A percentile compares a stretch with the other conserved stretches of the same genome.
These are phyloP conservation scores for Desoria tigrina DNA, from an alignment of 2,888 invertebrate species.

Conservation along the genomic window DNA sequence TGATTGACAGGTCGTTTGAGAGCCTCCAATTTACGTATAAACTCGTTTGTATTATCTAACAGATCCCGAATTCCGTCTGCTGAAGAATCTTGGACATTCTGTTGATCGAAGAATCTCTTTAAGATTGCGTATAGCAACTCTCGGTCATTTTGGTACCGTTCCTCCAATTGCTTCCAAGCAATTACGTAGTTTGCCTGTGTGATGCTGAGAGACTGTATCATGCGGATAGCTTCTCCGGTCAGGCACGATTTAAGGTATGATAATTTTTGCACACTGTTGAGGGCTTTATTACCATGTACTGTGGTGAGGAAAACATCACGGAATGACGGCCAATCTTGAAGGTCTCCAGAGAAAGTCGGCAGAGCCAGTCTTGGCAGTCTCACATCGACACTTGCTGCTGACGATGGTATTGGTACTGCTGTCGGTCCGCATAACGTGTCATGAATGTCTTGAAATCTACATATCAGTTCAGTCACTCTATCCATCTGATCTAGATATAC, in stretches of 20 bases:
- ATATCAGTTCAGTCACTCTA: too few relatives aligned
- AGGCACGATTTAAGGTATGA: conserved; percentile 23
- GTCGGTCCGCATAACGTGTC: too few relatives aligned
- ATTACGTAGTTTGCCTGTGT: conserved; percentile 24
- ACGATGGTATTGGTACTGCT: too few relatives aligned
- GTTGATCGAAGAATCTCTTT: conserved; percentile 3
- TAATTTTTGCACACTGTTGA: conserved; percentile 24
- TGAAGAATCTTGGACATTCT: neutral
- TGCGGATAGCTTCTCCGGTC: conserved; percentile 23
- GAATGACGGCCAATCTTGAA: conserved; percentile 29
- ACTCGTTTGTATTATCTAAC: conserved; percentile 27
- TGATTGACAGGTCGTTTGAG: conserved; percentile 1
- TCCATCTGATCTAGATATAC: too few relatives aligned
- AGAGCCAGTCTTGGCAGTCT: conserved; percentile 27
- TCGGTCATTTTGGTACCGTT: conserved; percentile 30
- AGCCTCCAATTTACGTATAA: conserved; percentile 23
- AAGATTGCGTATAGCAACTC: conserved; percentile 17
- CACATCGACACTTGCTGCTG: too few relatives aligned
- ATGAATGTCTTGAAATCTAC: too few relatives aligned
- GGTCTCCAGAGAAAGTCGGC: conserved; percentile 24
- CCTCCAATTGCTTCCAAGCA: conserved; percentile 20
- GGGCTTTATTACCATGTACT: conserved; percentile 7
- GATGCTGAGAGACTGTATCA: conserved; percentile 6
- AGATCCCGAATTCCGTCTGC: conserved; percentile 7
- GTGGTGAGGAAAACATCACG: conserved; percentile 21